Evolutionary conservation across 2,888 invertebrate species (phyloP).

Genomic region (Leucania comma): DNA sequence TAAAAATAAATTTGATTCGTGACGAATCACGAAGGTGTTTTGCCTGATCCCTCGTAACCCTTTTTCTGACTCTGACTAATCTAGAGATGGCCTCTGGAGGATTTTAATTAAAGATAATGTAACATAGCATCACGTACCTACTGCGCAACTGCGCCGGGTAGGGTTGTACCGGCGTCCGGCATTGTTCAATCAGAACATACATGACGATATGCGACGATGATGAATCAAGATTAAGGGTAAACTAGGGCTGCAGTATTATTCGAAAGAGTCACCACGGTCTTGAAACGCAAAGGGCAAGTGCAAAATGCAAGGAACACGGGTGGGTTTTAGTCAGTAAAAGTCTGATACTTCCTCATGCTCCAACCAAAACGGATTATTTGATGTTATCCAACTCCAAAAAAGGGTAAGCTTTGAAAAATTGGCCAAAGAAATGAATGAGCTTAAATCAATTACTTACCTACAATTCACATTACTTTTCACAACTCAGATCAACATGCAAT

Average conservation of each 20-base stretch:
- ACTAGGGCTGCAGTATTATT: neutral
- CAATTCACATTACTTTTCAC: neutral
- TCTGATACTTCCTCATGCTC: too few species aligned
- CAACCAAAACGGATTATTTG: too few species aligned
- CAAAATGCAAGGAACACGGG: too few species aligned
- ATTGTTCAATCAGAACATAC: slow-evolving; percentile 29
- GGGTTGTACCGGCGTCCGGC: slow-evolving; percentile 39
- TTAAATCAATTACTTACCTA: neutral
- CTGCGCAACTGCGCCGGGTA: slow-evolving; percentile 60
- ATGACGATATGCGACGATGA: neutral
- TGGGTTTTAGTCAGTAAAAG: too few species aligned
- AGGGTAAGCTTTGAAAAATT: neutral
- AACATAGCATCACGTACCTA: slow-evolving; percentile 87
- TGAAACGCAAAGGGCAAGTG: too few species aligned
- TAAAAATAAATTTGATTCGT: slow-evolving; percentile 89
- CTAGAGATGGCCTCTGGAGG: slow-evolving; percentile 85
- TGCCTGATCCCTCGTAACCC: slow-evolving; percentile 85
- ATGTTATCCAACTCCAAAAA: too few species aligned
- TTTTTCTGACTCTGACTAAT: slow-evolving; percentile 89
- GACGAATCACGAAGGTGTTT: slow-evolving; percentile 90
- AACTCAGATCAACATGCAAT: too few species aligned
- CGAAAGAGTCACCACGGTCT: neutral
- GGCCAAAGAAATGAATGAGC: neutral
- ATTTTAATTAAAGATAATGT: slow-evolving; percentile 90
- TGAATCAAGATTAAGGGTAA: neutral